Percentiles rank a stretch among this genome's conserved stretches.
Evolutionary conservation across 1,140 invertebrate genomes (phyloP).

Genomic region (Nasonia vitripennis): DNA sequence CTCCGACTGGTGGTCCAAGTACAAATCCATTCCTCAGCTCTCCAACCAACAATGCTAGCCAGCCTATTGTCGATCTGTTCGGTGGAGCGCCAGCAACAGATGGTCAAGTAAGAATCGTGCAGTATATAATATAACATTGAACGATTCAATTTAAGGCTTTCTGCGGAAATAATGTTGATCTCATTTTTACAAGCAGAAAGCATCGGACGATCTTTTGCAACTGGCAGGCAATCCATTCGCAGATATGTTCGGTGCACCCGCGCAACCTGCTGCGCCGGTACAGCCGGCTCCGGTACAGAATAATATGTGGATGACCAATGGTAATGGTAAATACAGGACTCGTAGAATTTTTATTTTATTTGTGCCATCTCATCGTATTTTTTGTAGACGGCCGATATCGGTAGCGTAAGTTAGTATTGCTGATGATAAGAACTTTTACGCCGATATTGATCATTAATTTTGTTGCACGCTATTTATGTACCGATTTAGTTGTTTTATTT

Average conservation of each 20-base stretch:
- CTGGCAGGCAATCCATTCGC: constrained; percentile 92
- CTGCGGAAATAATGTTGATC: neutral
- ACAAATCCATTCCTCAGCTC: constrained; percentile 92
- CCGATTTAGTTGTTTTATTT: constrained; percentile 44
- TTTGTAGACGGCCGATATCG: neutral
- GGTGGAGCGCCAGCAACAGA: constrained; percentile 74
- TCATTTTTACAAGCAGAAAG: constrained; percentile 75
- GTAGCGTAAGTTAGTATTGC: neutral
- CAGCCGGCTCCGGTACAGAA: constrained; percentile 72
- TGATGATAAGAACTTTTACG: neutral
- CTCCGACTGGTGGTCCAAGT: constrained; percentile 80
- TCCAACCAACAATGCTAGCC: constrained; percentile 74
- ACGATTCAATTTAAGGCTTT: neutral
- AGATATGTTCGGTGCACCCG: constrained; percentile 84
- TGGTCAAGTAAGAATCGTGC: constrained; percentile 61
- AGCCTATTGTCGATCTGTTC: constrained; percentile 88
- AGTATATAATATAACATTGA: neutral
- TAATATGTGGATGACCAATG: constrained; percentile 83
- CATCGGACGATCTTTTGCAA: constrained; percentile 92
- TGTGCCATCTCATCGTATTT: constrained; percentile 52
- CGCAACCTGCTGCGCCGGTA: constrained; percentile 65
- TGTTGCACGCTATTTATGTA: constrained; percentile 10
- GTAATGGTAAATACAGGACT: constrained; percentile 76
- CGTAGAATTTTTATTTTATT: constrained; percentile 55
- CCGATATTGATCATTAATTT: neutral